Base-by-base conservation (phyloP, 2,888 invertebrate species). In the Brachypalpus laphriformis region DNA sequence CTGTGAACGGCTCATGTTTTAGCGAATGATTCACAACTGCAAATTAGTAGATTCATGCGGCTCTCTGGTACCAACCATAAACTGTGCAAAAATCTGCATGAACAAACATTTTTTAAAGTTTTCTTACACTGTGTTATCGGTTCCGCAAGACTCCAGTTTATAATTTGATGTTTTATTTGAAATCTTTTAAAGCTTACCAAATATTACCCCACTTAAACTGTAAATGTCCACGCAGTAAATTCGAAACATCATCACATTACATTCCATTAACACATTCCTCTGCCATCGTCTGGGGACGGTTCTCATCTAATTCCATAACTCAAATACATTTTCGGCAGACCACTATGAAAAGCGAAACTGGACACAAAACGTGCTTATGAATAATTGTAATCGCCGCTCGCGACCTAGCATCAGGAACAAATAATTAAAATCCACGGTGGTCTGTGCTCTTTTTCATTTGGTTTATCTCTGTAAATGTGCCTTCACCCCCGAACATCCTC, bases 361-460 rank as follows among this genome's bases (percentile, higher is more conserved):
- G 49, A 66, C 51, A 54, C 37, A 40, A 61, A 82, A 61, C 82
- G 82, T 82, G 82, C 28, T 7, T 56, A 45, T 45, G 78, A 77
- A 82, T 82, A 78, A 82, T 25, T 72, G 56, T 25, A 45, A 25
- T 59, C 28, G 9, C n/a, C 34, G 5, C 34, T 22, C 63, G 49
- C 56, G 34, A 37, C 63, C 42, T 34, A 37, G 70, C 70, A 81
- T 61, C 56, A 65, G 11, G 25, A n/a, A 16, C 54, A 65, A 45
- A 70, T 49, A 76, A 75, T 81, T 68, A 63, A 57, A 65, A 51
- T 40, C 47, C 31, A n/a, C 16, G 4, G 47, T 56, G 28, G 54
- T 56, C 51, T 45, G 8, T 22, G 22, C 31, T 34, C 9, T 14
- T 45, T 6, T 16, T 9, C 20, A 16, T n/a, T 37, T 8, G 56